phyloP scores from a whole-genome alignment of 2,797 vertebrate genomes.

The Danio jaintianensis region DNA sequence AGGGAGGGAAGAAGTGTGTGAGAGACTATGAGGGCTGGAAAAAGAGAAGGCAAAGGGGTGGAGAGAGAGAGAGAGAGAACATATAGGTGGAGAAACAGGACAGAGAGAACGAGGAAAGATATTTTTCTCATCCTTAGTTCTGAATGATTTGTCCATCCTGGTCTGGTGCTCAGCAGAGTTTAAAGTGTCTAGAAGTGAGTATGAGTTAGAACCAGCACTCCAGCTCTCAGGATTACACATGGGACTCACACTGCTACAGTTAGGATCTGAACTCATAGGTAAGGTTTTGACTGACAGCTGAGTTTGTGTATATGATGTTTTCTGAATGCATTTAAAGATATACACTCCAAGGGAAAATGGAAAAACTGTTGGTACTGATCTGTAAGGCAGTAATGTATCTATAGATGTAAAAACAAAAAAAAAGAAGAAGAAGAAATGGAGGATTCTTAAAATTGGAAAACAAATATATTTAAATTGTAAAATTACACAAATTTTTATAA shows the following conservation, averaged over 20 bases:
- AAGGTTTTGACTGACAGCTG: constrained; percentile 30
- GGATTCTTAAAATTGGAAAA: no score
- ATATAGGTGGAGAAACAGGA: constrained; percentile 35
- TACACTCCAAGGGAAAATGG: neutral
- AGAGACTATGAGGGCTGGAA: constrained; percentile 49
- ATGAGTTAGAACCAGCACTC: constrained; percentile 4
- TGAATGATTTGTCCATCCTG: constrained; percentile 41
- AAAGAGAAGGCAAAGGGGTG: constrained; percentile 51
- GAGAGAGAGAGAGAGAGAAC: constrained; percentile 40
- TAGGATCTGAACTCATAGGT: constrained; percentile 32
- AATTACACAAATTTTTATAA: neutral
- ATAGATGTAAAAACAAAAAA: no score
- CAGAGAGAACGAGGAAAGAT: constrained; percentile 47
- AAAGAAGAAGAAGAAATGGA: no score
- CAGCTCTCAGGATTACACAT: constrained; percentile 12
- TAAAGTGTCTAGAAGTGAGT: neutral
- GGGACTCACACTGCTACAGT: constrained; percentile 5
- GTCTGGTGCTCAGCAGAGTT: constrained; percentile 22
- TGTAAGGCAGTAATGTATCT: no score
- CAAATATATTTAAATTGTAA: neutral
- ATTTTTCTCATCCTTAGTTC: constrained; percentile 49
- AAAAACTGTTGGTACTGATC: neutral
- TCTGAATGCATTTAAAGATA: neutral
- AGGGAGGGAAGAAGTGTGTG: constrained; percentile 53
- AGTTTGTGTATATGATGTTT: constrained; percentile 4